Percentiles rank a stretch among this genome's conserved stretches.
Conservation (phyloP, 2,113 vertebrate genomes). For the Engraulis encrasicolus region DNA sequence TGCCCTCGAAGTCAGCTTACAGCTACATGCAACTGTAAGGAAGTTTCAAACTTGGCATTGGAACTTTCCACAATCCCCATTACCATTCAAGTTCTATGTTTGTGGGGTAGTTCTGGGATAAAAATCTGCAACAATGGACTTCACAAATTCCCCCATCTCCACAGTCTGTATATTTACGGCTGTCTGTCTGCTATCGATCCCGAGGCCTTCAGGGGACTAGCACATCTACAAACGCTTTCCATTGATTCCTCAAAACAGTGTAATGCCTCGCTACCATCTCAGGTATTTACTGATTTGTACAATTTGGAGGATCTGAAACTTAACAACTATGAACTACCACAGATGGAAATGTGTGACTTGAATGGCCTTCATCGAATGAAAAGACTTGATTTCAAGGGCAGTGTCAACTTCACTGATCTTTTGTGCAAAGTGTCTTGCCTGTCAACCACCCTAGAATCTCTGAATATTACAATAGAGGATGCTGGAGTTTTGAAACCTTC, state of each 20-base stretch:
- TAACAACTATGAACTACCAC: not conserved
- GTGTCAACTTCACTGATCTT: not conserved
- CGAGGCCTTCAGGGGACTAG: not conserved
- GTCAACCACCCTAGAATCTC: not conserved
- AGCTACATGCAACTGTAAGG: not conserved
- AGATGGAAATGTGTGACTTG: not conserved
- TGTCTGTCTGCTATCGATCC: not conserved
- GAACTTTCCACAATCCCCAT: too few species aligned
- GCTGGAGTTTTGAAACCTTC: not conserved
- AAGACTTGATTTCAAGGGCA: not conserved
- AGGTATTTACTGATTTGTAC: not conserved
- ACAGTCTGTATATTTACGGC: not conserved
- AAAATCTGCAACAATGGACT: too few species aligned
- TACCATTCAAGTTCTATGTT: too few species aligned
- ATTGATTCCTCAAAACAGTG: not conserved
- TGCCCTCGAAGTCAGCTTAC: not conserved
- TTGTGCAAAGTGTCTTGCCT: not conserved
- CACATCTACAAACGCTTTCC: not conserved
- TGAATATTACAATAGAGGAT: not conserved
- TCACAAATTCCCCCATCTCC: not conserved
- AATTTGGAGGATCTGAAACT: constrained; percentile 1
- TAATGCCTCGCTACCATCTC: not conserved
- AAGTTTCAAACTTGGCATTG: too few species aligned
- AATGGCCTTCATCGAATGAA: not conserved
- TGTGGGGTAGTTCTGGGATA: too few species aligned